These are phyloP conservation scores for Ptychodera flava DNA, from an alignment of 35 echinoderm and acorn worm genomes.

Conservation along the genomic window DNA sequence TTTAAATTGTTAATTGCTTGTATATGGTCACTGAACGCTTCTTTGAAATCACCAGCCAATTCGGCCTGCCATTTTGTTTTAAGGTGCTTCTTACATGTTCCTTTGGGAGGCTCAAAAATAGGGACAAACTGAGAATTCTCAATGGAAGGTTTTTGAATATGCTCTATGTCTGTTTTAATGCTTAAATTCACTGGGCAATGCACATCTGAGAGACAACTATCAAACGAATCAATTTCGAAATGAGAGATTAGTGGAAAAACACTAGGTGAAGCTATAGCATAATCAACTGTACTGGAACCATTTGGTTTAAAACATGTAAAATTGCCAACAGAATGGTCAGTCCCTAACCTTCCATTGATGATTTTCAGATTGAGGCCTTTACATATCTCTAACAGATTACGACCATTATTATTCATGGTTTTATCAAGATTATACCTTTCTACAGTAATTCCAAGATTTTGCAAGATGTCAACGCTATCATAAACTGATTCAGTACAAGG, in stretches of 20 bases:
- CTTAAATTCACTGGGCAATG: not conserved
- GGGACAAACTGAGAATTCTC: not conserved
- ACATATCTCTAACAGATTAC: too few species aligned
- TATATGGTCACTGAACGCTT: not conserved
- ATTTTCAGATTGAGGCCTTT: too few species aligned
- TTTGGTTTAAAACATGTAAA: too few species aligned
- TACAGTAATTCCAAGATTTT: too few species aligned
- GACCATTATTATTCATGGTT: too few species aligned
- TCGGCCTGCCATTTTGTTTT: not conserved
- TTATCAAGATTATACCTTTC: too few species aligned
- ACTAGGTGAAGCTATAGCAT: not conserved
- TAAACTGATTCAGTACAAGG: too few species aligned
- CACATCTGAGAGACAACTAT: not conserved
- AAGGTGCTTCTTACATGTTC: not conserved
- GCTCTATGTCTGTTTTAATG: not conserved
- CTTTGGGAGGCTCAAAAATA: not conserved
- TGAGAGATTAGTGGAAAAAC: not conserved
- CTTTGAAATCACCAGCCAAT: not conserved
- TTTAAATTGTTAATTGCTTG: not conserved
- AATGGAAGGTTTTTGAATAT: not conserved
- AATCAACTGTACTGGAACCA: too few species aligned
- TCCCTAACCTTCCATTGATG: too few species aligned
- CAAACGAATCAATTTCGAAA: not conserved
- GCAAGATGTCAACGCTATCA: too few species aligned
- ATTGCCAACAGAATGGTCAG: too few species aligned